Percentiles rank a stretch among this genome's conserved stretches.
Evolutionary conservation across 2,113 vertebrate genomes (phyloP).

Genomic region (Carollia perspicillata): DNA sequence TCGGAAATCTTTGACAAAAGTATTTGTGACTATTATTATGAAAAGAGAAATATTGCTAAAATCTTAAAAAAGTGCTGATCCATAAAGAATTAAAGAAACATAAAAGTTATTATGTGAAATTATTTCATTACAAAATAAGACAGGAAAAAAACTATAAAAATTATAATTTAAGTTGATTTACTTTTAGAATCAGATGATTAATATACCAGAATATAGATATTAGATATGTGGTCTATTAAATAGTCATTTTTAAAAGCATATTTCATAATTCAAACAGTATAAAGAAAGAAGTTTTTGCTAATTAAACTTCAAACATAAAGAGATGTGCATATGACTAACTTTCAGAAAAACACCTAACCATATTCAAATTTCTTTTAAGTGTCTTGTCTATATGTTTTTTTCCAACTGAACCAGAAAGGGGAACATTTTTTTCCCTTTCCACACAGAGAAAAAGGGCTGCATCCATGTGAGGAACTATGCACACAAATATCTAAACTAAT

Average conservation of each 20-base stretch:
- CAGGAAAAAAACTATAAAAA: conserved; percentile 38
- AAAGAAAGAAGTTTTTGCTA: background rate
- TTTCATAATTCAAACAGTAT: background rate
- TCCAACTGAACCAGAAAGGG: background rate
- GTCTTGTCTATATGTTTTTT: background rate
- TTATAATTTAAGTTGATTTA: conserved; percentile 42
- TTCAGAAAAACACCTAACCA: conserved; percentile 10
- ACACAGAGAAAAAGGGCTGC: background rate
- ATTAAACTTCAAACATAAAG: conserved; percentile 22
- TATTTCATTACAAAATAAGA: conserved; percentile 29
- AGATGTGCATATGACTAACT: background rate
- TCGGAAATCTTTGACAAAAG: background rate
- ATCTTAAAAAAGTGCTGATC: background rate
- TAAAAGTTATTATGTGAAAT: conserved; percentile 10
- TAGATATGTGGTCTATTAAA: background rate
- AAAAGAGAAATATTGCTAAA: background rate
- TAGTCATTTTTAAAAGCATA: background rate
- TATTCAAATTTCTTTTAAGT: conserved; percentile 7
- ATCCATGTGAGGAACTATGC: background rate
- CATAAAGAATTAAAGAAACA: conserved; percentile 28
- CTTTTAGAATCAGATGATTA: conserved; percentile 45
- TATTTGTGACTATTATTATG: background rate
- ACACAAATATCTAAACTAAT: conserved; percentile 10
- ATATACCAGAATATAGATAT: conserved; percentile 13
- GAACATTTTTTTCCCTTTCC: background rate